Conservation (phyloP, 2,797 vertebrate species). For the Poeciliopsis paucimaculata region DNA sequence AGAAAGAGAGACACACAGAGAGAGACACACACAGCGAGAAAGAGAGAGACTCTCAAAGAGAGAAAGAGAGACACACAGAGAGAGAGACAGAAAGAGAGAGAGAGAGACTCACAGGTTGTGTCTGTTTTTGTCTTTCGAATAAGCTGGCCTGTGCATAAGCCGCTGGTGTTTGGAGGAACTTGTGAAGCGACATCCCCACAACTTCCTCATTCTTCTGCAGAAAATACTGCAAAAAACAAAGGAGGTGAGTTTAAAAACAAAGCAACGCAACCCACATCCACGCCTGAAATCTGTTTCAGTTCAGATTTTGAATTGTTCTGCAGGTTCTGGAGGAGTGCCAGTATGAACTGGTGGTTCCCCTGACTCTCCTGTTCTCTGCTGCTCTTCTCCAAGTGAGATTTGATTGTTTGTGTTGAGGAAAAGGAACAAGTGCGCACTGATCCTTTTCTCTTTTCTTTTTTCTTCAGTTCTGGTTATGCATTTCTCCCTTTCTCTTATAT, state of each 20-base stretch:
- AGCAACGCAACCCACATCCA: not conserved
- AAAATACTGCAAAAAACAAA: constrained; percentile 86
- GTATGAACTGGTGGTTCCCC: constrained; percentile 85
- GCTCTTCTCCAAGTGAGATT: constrained; percentile 85
- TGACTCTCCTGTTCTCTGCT: constrained; percentile 88
- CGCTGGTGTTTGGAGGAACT: constrained; percentile 94
- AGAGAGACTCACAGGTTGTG: constrained; percentile 38
- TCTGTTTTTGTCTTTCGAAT: constrained; percentile 22
- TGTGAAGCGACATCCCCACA: constrained; percentile 85
- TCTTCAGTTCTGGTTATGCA: too few species aligned
- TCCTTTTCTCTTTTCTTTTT: not conserved
- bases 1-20: too few species aligned
- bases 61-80: constrained; percentile 16
- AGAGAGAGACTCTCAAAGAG: too few species aligned
- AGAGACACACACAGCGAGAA: too few species aligned
- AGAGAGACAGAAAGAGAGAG: constrained; percentile 23
- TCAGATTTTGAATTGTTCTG: constrained; percentile 10
- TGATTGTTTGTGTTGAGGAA: not conserved
- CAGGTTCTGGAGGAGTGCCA: constrained; percentile 85
- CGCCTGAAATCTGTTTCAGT: not conserved
- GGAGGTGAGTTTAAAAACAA: constrained; percentile 75
- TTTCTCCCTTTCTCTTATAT: not conserved
- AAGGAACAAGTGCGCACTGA: not conserved
- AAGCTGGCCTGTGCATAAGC: constrained; percentile 89
- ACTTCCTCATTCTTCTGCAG: constrained; percentile 90